Base-by-base conservation (phyloP, 1,140 invertebrate genomes). In the Drosophila willistoni region DNA sequence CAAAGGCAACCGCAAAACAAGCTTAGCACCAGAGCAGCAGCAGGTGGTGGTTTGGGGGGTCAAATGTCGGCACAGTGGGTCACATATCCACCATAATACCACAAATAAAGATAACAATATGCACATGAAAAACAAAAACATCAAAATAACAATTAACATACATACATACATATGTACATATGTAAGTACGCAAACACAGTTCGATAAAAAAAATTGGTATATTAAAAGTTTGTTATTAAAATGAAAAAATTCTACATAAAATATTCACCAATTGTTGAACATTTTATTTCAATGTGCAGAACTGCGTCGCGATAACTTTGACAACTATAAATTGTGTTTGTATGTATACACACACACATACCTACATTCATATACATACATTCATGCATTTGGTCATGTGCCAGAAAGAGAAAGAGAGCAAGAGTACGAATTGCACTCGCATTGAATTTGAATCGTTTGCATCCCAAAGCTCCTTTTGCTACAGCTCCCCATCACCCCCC, bases 301-400 rank as follows among this genome's bases (percentile, higher is more conserved):
- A 61, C 62, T 71, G 64, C 69, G 60, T 54, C 67, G 13, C 62
- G 57, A 75, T 75, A 75, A 67, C 65, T 82, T 72, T 72, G 68
- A 82, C 75, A 83, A 76, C 71, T 47, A 81, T 81, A 81, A 81
- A 77, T 81, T 68, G 70, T 81, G 64, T 68, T 51, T 51, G 19
- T 51, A 51, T 36, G 12, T 36, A 13, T 17, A 12, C 44, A 51
- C 4, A 22, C 2, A 41, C 10, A 39, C 36, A 51, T 39, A 6
- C 13, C 4, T 19, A 4, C 44, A 47, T 19, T 19, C 14, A 51
- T 63, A 62, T 14, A 6, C 44, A 19, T 47, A 6, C 44, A 47
- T 47, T 19, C 9, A 47, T 19, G 9, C 10, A 22, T 51, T 51
- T 51, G 17, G 14, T 47, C 12, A 39, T 39, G 51, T 29, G 60